Conservation (phyloP, 2,113 vertebrate genomes). For the Mionectes macconnelli region DNA sequence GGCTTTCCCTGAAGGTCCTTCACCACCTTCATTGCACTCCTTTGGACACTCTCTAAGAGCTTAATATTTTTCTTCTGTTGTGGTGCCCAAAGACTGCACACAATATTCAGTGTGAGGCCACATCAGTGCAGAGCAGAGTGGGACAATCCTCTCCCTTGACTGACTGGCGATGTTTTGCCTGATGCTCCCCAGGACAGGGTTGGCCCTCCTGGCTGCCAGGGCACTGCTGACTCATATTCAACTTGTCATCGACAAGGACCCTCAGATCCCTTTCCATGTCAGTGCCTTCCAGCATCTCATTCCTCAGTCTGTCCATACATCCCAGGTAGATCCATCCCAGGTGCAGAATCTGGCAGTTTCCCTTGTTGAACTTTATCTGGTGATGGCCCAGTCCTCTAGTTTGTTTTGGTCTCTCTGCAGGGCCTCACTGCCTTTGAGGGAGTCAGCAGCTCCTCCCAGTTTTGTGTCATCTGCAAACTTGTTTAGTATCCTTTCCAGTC, state of each 20-base stretch:
- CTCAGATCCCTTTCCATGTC: neutral
- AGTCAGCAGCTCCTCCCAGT: neutral
- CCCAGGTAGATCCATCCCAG: too few species aligned
- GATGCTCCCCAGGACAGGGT: neutral
- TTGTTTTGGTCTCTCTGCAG: neutral
- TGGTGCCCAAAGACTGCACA: accelerated
- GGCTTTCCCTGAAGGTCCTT: accelerated
- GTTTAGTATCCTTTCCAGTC: neutral
- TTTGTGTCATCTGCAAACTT: neutral
- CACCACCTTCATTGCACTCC: neutral
- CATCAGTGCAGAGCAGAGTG: neutral
- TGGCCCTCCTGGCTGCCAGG: neutral
- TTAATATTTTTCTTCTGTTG: neutral
- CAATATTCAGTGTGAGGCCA: accelerated
- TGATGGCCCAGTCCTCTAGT: neutral
- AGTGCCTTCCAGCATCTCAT: neutral
- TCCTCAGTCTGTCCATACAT: neutral
- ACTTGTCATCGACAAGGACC: neutral
- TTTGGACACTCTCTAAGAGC: neutral
- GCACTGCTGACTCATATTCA: neutral
- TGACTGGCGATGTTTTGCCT: accelerated
- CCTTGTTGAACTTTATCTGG: neutral
- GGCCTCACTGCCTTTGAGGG: neutral
- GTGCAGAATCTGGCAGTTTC: neutral
- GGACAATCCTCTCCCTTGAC: neutral